Percentiles rank a stretch among this genome's conserved stretches.
phyloP scores from a whole-genome alignment of 2,113 vertebrate genomes.

The Bubalus kerabau region DNA sequence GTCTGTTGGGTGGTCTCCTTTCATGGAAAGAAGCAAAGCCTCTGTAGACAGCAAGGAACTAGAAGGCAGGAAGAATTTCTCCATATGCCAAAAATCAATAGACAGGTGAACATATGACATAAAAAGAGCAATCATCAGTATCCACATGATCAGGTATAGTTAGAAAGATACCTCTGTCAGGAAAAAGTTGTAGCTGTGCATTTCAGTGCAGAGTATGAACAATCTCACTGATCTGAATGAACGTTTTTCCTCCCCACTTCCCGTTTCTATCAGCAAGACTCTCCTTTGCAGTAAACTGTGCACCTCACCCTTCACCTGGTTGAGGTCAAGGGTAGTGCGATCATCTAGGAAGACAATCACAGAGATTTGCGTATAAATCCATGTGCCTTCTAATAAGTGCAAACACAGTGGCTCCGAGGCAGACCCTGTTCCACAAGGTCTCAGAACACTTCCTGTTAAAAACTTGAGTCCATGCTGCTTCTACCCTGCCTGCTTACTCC shows the following conservation, averaged over 20 bases:
- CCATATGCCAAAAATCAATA: background rate
- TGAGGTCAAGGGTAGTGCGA: background rate
- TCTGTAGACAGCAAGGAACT: background rate
- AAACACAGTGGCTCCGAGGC: background rate
- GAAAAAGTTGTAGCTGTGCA: background rate
- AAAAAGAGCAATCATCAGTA: background rate
- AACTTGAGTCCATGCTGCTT: background rate
- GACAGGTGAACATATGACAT: background rate
- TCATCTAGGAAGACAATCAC: background rate
- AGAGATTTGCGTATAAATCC: background rate
- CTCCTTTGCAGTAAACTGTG: background rate
- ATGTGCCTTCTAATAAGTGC: background rate
- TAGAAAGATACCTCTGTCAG: too few relatives aligned
- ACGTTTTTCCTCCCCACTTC: background rate
- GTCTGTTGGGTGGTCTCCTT: background rate
- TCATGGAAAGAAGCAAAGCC: background rate
- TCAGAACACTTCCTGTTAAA: background rate
- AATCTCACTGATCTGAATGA: background rate
- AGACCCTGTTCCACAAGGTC: background rate
- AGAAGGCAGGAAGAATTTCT: background rate
- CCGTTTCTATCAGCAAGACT: background rate
- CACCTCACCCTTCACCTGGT: background rate
- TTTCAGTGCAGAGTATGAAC: background rate
- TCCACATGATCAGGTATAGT: background rate
- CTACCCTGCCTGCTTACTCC: background rate